Conservation (phyloP, 2,113 vertebrate species). For the Albula goreensis region DNA sequence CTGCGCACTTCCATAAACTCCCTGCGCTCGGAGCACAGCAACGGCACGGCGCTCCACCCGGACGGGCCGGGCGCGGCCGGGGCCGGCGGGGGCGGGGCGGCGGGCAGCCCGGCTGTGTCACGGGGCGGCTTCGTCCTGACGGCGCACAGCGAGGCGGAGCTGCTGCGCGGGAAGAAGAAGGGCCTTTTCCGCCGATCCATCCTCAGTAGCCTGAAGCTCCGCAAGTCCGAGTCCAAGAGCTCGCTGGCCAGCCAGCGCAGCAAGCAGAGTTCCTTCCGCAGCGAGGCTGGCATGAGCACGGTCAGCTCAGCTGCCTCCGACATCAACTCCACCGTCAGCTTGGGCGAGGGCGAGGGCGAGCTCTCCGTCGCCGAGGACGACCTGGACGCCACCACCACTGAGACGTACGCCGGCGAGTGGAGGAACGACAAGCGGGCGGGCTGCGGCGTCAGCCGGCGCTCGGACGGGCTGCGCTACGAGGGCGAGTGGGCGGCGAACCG, state of each 20-base stretch:
- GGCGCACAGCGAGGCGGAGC: slow-evolving; percentile 89
- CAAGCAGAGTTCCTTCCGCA: slow-evolving; percentile 99
- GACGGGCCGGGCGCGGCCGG: slow-evolving; percentile 62
- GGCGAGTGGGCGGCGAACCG: slow-evolving; percentile 94
- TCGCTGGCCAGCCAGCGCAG: slow-evolving; percentile 96
- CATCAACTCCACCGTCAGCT: slow-evolving; percentile 92
- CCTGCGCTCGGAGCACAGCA: slow-evolving; percentile 96
- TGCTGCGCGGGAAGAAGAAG: slow-evolving; percentile 87
- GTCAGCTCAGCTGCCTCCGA: slow-evolving; percentile 94
- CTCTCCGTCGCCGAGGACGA: slow-evolving; percentile 80
- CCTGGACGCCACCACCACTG: slow-evolving; percentile 93
- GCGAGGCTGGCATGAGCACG: slow-evolving; percentile 94
- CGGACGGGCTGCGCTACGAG: slow-evolving; percentile 88
- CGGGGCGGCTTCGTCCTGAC: slow-evolving; percentile 93
- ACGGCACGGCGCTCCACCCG: slow-evolving; percentile 83
- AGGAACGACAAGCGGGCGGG: slow-evolving; percentile 89
- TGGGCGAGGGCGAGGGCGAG: slow-evolving; percentile 88
- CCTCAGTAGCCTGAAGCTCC: slow-evolving; percentile 90
- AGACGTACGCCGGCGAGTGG: slow-evolving; percentile 94
- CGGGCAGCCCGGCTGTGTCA: slow-evolving; percentile 85
- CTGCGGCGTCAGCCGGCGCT: slow-evolving; percentile 90
- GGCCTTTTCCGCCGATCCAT: slow-evolving; percentile 93
- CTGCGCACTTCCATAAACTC: slow-evolving; percentile 98
- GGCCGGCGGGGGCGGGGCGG: slow-evolving; percentile 63
- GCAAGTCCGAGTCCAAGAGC: slow-evolving; percentile 95